phyloP scores from a whole-genome alignment of 2,113 vertebrate species.

The Mola mola region DNA sequence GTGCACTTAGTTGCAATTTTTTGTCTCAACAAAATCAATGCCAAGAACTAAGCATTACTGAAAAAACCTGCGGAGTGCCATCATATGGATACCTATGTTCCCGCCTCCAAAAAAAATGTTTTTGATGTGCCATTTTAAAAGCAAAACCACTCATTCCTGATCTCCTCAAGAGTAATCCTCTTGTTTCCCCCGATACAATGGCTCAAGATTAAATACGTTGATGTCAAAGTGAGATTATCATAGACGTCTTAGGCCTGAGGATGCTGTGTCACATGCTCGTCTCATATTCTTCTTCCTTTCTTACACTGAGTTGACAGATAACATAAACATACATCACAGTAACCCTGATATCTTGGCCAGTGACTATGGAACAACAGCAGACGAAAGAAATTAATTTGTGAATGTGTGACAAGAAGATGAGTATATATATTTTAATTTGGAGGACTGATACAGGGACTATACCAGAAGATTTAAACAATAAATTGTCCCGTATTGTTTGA shows the following conservation, averaged over 20 bases:
- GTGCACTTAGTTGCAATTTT: slow-evolving; percentile 35
- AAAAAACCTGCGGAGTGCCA: not conserved
- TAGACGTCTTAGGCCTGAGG: not conserved
- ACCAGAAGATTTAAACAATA: too few relatives aligned
- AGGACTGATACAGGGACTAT: too few relatives aligned
- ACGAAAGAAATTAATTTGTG: not conserved
- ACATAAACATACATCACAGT: slow-evolving; percentile 4
- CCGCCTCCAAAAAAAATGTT: too few relatives aligned
- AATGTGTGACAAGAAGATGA: too few relatives aligned
- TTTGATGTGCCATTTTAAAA: not conserved
- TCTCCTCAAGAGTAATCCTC: slow-evolving; percentile 36
- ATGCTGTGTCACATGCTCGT: not conserved
- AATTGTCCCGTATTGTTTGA: too few relatives aligned
- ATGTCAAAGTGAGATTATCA: slow-evolving; percentile 42
- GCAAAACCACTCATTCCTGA: slow-evolving; percentile 6
- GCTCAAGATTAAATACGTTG: slow-evolving; percentile 47
- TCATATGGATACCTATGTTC: too few relatives aligned
- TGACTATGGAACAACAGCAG: too few relatives aligned
- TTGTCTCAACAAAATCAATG: slow-evolving; percentile 18
- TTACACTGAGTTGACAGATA: slow-evolving; percentile 2
- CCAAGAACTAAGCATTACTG: not conserved
- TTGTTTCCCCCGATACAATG: slow-evolving; percentile 31
- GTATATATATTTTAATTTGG: too few relatives aligned
- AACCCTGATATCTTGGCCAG: slow-evolving; percentile 9
- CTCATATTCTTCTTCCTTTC: slow-evolving; percentile 1